Conservation (phyloP, 2,797 vertebrate species). For the Pseudochirops corinnae region DNA sequence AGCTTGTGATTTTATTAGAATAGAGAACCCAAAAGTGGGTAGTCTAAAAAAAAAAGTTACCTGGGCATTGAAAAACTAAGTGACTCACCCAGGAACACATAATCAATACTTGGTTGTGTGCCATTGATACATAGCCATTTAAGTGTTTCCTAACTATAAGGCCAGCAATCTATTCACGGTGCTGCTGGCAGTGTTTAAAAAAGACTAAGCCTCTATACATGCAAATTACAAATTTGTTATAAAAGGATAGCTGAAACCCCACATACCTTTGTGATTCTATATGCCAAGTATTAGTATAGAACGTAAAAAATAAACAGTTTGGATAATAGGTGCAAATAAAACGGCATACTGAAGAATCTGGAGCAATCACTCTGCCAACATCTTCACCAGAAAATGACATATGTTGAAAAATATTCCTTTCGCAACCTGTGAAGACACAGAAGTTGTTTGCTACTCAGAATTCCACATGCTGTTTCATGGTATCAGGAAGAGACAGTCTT, state of each 20-base stretch:
- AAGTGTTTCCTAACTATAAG: not conserved
- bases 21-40: not conserved
- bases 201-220: not conserved
- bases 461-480: not conserved
- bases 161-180: not conserved
- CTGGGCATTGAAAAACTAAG: not conserved
- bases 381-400: slow-evolving; percentile 78
- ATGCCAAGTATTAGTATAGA: slow-evolving; percentile 75
- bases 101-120: too few species aligned
- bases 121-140: not conserved
- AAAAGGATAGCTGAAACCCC: not conserved
- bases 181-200: not conserved
- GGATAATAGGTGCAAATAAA: slow-evolving; percentile 85
- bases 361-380: slow-evolving; percentile 77
- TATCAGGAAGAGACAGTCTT: not conserved
- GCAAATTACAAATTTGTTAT: not conserved
- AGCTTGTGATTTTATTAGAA: not conserved
- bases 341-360: slow-evolving; percentile 81
- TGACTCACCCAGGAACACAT: not conserved
- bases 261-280: slow-evolving; percentile 81
- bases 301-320: slow-evolving; percentile 86
- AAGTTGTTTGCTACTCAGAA: slow-evolving; percentile 29
- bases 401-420: slow-evolving; percentile 81
- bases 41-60: too few species aligned
- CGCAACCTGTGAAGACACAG: slow-evolving; percentile 81